A percentile compares a stretch with the other conserved stretches of the same genome.
These are phyloP conservation scores for Lordiphosa fenestrarum DNA, from an alignment of 2,888 invertebrate genomes.

Conservation along the genomic window DNA sequence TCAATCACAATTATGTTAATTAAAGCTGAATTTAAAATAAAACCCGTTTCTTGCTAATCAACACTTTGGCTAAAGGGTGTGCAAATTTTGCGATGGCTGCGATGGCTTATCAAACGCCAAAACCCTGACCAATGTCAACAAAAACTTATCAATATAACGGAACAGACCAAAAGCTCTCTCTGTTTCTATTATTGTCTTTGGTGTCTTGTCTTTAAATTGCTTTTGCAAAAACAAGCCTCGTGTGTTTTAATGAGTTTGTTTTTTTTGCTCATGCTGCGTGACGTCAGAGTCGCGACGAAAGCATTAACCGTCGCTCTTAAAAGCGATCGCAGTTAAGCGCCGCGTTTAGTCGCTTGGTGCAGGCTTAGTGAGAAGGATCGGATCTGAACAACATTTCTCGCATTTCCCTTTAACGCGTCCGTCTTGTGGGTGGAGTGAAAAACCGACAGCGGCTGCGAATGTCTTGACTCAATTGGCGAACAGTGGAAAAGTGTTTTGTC, in stretches of 20 bases:
- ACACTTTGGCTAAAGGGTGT: neutral
- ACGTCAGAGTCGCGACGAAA: conserved; percentile 29
- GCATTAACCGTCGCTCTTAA: conserved; percentile 32
- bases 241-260: conserved; percentile 13
- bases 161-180: neutral
- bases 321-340: conserved; percentile 31
- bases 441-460: neutral
- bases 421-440: conserved; percentile 21
- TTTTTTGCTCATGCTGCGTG: conserved; percentile 34
- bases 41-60: conserved; percentile 23
- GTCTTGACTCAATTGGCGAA: neutral
- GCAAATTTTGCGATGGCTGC: too few species aligned
- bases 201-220: conserved; percentile 5
- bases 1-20: conserved; percentile 14
- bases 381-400: conserved; percentile 5
- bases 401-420: neutral
- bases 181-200: neutral
- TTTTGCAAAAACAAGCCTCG: conserved; percentile 31
- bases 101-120: conserved; percentile 8
- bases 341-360: conserved; percentile 53
- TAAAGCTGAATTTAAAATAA: neutral
- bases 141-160: conserved; percentile 1
- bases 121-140: conserved; percentile 34
- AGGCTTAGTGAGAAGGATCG: conserved; percentile 56
- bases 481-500: conserved; percentile 1